Evolutionary conservation across 1,140 invertebrate species (phyloP).

Genomic region (Lepidostoma basale): DNA sequence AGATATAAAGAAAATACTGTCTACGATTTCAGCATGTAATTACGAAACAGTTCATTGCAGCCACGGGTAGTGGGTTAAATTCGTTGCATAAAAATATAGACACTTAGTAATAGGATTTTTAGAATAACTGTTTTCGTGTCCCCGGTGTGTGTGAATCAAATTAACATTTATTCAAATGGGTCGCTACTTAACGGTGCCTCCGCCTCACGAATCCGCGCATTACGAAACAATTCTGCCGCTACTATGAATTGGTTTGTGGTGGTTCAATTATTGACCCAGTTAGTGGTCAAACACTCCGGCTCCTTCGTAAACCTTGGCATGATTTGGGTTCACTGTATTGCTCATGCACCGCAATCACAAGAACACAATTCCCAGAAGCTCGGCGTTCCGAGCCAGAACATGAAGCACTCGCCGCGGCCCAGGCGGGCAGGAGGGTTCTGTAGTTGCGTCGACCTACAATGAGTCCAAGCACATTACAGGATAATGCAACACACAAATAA

Average conservation of each 20-base stretch:
- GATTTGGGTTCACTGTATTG: slow-evolving; percentile 17
- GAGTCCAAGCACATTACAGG: background rate
- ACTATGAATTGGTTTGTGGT: slow-evolving; percentile 17
- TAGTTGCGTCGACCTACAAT: background rate
- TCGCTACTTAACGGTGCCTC: background rate
- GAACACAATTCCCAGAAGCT: background rate
- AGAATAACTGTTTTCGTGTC: background rate
- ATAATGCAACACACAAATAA: background rate
- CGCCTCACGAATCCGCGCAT: background rate
- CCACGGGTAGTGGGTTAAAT: background rate
- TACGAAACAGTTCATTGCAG: slow-evolving; percentile 25
- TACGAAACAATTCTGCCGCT: slow-evolving; percentile 14
- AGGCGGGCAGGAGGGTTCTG: background rate
- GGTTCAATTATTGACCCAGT: slow-evolving; percentile 20
- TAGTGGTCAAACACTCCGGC: slow-evolving; percentile 27
- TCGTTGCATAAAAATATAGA: background rate
- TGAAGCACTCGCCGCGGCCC: background rate
- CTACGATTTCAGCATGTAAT: background rate
- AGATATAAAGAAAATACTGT: background rate
- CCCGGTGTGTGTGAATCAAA: too few species aligned
- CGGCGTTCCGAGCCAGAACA: background rate
- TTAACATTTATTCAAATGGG: background rate
- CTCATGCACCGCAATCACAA: background rate
- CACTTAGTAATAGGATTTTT: background rate
- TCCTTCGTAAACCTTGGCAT: slow-evolving; percentile 27